A percentile compares a stretch with the other conserved stretches of the same genome.
These are phyloP conservation scores for Hippoglossus hippoglossus DNA, from an alignment of 2,797 vertebrate genomes.

Conservation along the genomic window DNA sequence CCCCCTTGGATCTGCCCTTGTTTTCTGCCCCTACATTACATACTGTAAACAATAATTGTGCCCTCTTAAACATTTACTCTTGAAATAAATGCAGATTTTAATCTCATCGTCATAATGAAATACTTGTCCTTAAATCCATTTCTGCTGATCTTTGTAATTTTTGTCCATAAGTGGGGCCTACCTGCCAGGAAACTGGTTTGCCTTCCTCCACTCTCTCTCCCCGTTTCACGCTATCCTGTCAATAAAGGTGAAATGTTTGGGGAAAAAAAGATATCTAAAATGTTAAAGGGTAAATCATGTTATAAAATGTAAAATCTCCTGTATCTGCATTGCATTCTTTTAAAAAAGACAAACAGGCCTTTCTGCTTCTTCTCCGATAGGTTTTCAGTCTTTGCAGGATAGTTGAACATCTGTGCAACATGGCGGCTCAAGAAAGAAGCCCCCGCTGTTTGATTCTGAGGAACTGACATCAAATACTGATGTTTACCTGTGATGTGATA, in stretches of 20 bases:
- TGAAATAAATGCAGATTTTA: not conserved
- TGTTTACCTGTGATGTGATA: conserved; percentile 30
- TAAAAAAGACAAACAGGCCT: not conserved
- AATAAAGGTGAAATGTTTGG: too few relatives aligned
- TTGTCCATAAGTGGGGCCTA: too few relatives aligned
- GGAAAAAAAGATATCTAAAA: too few relatives aligned
- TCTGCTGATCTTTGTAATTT: not conserved
- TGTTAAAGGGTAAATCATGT: not conserved
- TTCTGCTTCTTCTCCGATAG: not conserved
- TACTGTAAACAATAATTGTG: too few relatives aligned
- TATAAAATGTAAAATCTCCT: not conserved
- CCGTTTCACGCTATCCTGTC: too few relatives aligned
- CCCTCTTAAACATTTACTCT: not conserved
- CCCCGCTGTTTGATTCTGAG: conserved; percentile 8
- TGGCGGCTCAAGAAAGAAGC: conserved; percentile 12
- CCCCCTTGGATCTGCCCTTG: too few relatives aligned
- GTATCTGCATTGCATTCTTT: not conserved
- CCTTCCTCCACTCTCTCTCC: too few relatives aligned
- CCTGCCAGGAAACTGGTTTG: too few relatives aligned
- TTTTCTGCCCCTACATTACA: too few relatives aligned
- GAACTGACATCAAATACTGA: conserved; percentile 15
- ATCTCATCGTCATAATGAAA: too few relatives aligned
- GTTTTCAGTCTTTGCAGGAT: conserved; percentile 8
- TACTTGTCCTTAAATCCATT: not conserved
- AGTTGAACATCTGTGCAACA: not conserved